phyloP scores from a whole-genome alignment of 1,140 invertebrate genomes.

The Cydia fagiglandana region DNA sequence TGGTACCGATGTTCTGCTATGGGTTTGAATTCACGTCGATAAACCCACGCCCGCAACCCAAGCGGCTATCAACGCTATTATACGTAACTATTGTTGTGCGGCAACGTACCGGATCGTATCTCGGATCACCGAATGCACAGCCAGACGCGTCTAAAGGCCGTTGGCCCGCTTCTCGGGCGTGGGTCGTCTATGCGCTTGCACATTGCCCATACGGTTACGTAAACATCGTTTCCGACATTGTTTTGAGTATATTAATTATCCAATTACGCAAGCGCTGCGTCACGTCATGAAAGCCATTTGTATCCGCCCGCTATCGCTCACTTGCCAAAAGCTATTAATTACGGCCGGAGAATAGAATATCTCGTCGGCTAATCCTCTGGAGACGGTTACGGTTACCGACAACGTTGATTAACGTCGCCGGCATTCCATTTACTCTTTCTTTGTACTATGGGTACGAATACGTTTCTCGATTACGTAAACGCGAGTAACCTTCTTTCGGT shows the following conservation, averaged over 20 bases:
- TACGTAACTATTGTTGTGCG: slow-evolving; percentile 31
- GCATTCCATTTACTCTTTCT: slow-evolving; percentile 64
- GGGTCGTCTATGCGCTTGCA: slow-evolving; percentile 54
- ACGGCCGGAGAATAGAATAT: slow-evolving; percentile 75
- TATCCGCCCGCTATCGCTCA: slow-evolving; percentile 62
- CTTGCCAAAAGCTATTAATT: slow-evolving; percentile 79
- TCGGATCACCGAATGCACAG: slow-evolving; percentile 30
- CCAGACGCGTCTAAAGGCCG: slow-evolving; percentile 50
- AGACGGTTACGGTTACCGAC: slow-evolving; percentile 74
- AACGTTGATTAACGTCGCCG: slow-evolving; percentile 74
- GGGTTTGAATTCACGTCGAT: slow-evolving; percentile 35
- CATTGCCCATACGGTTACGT: slow-evolving; percentile 51
- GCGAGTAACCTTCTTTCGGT: slow-evolving; percentile 67
- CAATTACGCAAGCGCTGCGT: slow-evolving; percentile 64
- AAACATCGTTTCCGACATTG: slow-evolving; percentile 49
- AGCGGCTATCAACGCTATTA: slow-evolving; percentile 3
- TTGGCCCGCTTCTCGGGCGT: slow-evolving; percentile 60
- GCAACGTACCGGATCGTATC: slow-evolving; percentile 29
- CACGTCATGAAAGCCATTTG: slow-evolving; percentile 64
- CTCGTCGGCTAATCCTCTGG: slow-evolving; percentile 69
- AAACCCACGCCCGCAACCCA: slow-evolving; percentile 20
- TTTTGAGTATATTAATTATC: slow-evolving; percentile 59
- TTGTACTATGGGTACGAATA: slow-evolving; percentile 41
- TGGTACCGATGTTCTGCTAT: slow-evolving; percentile 27
- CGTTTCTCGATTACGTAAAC: slow-evolving; percentile 55